Conservation (phyloP, 1,140 invertebrate species). For the Panagrolaimus sp. region DNA sequence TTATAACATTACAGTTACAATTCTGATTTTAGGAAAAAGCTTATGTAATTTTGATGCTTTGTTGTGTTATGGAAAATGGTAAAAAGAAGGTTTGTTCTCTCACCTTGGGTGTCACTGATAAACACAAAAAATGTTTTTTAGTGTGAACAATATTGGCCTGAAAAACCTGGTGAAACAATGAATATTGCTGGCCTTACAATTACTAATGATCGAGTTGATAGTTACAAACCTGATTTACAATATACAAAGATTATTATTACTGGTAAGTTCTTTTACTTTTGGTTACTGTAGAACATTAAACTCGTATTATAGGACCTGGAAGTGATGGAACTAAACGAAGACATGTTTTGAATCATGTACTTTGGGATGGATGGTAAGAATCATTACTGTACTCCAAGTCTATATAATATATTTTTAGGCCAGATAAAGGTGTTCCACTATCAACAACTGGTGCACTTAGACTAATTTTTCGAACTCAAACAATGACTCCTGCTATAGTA, state of each 20-base stretch:
- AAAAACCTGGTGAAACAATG: constrained; percentile 29
- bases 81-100: constrained; percentile 28
- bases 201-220: constrained; percentile 23
- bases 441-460: constrained; percentile 31
- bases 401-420: constrained; percentile 10
- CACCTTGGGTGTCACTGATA: too few species aligned
- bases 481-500: constrained; percentile 36
- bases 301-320: constrained; percentile 19
- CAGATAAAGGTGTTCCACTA: constrained; percentile 30
- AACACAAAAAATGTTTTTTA: too few species aligned
- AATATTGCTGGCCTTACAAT: constrained; percentile 16
- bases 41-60: constrained; percentile 28
- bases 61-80: constrained; percentile 29
- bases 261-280: constrained; percentile 22
- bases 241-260: constrained; percentile 37
- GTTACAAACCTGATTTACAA: constrained; percentile 21
- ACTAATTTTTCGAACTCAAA: constrained; percentile 41
- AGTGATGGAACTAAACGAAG: constrained; percentile 23
- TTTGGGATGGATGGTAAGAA: constrained; percentile 44
- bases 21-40: constrained; percentile 22
- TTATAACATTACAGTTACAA: not conserved
- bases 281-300: not conserved
- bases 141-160: constrained; percentile 40
- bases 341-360: constrained; percentile 39
- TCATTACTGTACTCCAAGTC: not conserved